Evolutionary conservation across 2,113 vertebrate species (phyloP), one percentile per base, ranked within the genome.

Genomic region (Megaleporinus macrocephalus): DNA sequence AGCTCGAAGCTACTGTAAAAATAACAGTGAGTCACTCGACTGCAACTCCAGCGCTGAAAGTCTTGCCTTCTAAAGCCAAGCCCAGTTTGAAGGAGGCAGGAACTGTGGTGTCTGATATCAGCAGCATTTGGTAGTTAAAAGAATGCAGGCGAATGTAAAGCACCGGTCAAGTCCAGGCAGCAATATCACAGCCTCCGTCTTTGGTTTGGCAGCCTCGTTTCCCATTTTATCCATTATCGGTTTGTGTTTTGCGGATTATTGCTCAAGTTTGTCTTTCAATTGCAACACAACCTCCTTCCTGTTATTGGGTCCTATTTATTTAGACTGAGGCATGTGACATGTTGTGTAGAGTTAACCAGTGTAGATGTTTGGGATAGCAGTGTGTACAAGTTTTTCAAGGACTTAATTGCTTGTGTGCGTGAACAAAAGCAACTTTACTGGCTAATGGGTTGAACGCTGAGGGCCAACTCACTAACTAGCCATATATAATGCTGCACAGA

Each of bases 11-110:
- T 20, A n/a, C 36, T 62, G n/a, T 51, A 18, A 24, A 70, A 57
- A 59, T 59, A 73, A 65, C 59, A 80, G 10, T 73, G 79, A 73
- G 59, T 73, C 78, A 80, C 6, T 79, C 26, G 33, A 29, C 15
- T 0, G 41, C 33, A n/a, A 36, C 78, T 71, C 33, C 61, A 27
- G 33, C 18, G 0, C 11, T 47, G 53, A 47, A 71, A 71, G 69
- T 72, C 68, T 49, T 57, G 24, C 29, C 33, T 72, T 72, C 11
- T 16, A 30, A 61, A 49, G 68, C 66, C 78, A 71, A 26, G 33
- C 68, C 53, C 68, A 61, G 18, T 24, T 70, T 36, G 3, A 80
- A 24, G 36, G 16, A 71, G 53, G 5, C 33, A 62, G 36, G 10
- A 63, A 27, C 7, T 18, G 13, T 80, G 41, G 26, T 80, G 41